Conservation (phyloP, 2,888 invertebrate genomes). For the Ectemnius cavifrons region DNA sequence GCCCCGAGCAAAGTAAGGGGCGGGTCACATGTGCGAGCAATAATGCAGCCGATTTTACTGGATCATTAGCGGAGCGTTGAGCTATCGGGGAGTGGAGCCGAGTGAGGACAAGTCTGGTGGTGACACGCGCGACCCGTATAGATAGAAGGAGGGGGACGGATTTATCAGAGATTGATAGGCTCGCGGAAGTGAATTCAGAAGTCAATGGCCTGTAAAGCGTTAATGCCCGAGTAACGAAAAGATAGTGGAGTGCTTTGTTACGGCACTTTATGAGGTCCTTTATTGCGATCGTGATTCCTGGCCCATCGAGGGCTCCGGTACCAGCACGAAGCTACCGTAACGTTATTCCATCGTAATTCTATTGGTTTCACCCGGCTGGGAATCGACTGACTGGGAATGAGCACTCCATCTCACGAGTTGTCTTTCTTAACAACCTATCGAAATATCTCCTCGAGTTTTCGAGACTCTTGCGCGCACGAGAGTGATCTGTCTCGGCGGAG, state of each 20-base stretch:
- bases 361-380: neutral
- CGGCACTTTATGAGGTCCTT: constrained; percentile 56
- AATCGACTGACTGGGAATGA: constrained; percentile 1
- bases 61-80: neutral
- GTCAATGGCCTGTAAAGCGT: constrained; percentile 53
- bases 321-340: constrained; percentile 20
- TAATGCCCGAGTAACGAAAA: constrained; percentile 48
- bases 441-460: neutral
- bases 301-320: constrained; percentile 24
- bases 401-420: constrained; percentile 2
- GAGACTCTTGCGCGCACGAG: constrained; percentile 1
- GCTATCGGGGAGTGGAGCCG: neutral
- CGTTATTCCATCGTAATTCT: constrained; percentile 22
- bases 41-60: constrained; percentile 1
- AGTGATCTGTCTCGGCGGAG: constrained; percentile 40
- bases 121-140: neutral
- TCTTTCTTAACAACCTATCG: neutral
- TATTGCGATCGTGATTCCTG: constrained; percentile 50
- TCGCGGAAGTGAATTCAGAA: constrained; percentile 46
- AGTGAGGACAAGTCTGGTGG: neutral
- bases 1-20: neutral
- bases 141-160: neutral
- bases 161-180: constrained; percentile 41
- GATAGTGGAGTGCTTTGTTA: constrained; percentile 53
- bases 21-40: constrained; percentile 1